A percentile compares a stretch with the other conserved stretches of the same genome.
Conservation (phyloP, 2,888 invertebrate species). For the Cataglyphis altisquamis region DNA sequence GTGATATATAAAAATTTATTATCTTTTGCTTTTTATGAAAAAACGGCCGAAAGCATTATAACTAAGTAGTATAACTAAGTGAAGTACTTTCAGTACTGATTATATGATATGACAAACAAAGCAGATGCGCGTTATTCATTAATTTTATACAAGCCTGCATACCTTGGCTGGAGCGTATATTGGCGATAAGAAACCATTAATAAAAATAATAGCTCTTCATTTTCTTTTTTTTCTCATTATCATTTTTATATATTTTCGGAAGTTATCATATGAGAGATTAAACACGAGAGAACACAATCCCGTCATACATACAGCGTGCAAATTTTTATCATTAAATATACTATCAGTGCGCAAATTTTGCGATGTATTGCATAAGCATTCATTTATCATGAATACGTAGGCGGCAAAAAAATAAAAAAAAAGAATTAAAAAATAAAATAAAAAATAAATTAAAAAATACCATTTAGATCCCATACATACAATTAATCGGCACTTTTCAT, state of each 20-base stretch:
- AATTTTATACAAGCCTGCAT: constrained; percentile 65
- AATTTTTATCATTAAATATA: constrained; percentile 22
- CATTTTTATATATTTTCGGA: constrained; percentile 63
- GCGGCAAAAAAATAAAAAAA: background rate
- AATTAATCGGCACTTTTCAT: background rate
- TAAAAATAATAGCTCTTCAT: constrained; percentile 72
- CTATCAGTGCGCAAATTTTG: constrained; percentile 39
- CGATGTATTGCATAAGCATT: background rate
- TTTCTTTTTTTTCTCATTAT: constrained; percentile 60
- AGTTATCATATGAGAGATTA: constrained; percentile 8
- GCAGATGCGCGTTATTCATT: constrained; percentile 64
- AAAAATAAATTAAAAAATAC: background rate
- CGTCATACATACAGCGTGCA: background rate
- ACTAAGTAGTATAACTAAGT: constrained; percentile 72
- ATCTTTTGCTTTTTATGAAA: constrained; percentile 24
- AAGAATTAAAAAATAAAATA: background rate
- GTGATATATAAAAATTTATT: constrained; percentile 59
- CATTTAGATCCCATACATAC: background rate
- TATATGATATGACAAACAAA: constrained; percentile 60
- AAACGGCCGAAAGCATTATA: constrained; percentile 60
- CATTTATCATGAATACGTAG: constrained; percentile 5
- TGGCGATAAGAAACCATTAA: constrained; percentile 73
- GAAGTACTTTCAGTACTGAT: constrained; percentile 56
- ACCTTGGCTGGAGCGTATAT: constrained; percentile 58
- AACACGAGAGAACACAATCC: background rate